These are phyloP conservation scores for Lithosia quadra DNA, from an alignment of 2,888 invertebrate genomes.

Conservation along the genomic window DNA sequence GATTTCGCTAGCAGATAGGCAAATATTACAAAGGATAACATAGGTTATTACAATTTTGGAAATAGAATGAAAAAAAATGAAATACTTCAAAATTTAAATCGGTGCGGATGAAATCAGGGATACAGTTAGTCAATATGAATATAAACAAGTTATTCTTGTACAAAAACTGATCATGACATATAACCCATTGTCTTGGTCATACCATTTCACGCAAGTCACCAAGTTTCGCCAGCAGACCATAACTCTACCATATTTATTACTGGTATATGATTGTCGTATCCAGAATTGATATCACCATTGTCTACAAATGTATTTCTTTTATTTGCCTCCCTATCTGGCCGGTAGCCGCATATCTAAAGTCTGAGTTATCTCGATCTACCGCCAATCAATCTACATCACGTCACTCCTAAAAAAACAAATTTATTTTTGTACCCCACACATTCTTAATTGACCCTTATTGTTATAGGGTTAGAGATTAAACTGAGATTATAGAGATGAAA, in stretches of 20 bases:
- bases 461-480: slow-evolving; percentile 15
- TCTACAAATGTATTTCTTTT: slow-evolving; percentile 54
- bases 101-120: too few species aligned
- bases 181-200: slow-evolving; percentile 16
- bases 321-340: slow-evolving; percentile 58
- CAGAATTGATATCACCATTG: slow-evolving; percentile 54
- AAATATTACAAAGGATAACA: too few species aligned
- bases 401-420: slow-evolving; percentile 51
- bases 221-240: slow-evolving; percentile 34
- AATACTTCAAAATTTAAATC: too few species aligned
- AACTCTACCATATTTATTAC: slow-evolving; percentile 53
- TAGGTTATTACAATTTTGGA: too few species aligned
- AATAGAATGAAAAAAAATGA: too few species aligned
- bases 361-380: slow-evolving; percentile 71
- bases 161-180: slow-evolving; percentile 11
- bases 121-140: too few species aligned
- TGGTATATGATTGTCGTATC: slow-evolving; percentile 50
- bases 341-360: slow-evolving; percentile 72
- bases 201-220: slow-evolving; percentile 41
- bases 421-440: slow-evolving; percentile 18
- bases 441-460: slow-evolving; percentile 18
- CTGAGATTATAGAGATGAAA: not conserved
- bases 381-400: slow-evolving; percentile 72
- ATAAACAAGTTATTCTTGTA: slow-evolving; percentile 6
- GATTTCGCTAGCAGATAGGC: too few species aligned